Base-by-base conservation (phyloP, 2,888 invertebrate species). In the Coelinius sp. region DNA sequence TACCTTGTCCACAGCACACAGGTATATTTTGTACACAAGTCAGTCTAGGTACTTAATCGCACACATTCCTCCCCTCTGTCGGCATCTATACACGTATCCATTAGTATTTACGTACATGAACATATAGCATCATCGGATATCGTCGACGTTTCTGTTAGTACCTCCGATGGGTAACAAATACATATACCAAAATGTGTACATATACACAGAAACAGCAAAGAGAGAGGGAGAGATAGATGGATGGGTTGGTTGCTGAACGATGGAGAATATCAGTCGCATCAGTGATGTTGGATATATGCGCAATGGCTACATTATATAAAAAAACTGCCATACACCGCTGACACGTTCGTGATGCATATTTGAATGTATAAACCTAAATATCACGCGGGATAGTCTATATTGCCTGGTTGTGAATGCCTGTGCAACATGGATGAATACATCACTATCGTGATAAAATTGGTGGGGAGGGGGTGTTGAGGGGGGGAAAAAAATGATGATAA, bases 321-420 rank as follows among this genome's bases (percentile, higher is more conserved):
- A 62, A 68, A 68, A 27, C 68, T 68, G 68, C 68, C 68, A 68
- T 46, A 46, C 35, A 46, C 63, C 67, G 71, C 59, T 71, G 71
- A 68, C 71, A 71, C 71, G 67, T 67, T 71, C 46, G 67, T 67
- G 52, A 71, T 67, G 71, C 71, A 71, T 71, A 71, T 71, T 71
- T 71, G 71, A 71, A 71, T 71, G 67, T 52, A 71, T 71, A 67
- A 71, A 68, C 71, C 63, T 24, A 67, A 71, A 71, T 71, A 71
- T 68, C 67, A 67, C 67, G 46, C 20, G 38, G 25, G 17, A 25
- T 31, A 62, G 59, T 49, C 71, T 52, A 38, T 62, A 52, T 67
- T 59, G 59, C 31, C 65, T 24, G 49, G n/a, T 27, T 27, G 46
- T 65, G 52, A 56, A 64, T 65, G 70, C 27, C 31, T 27, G 59